These are phyloP conservation scores for Actenoides hombroni DNA, from an alignment of 2,113 vertebrate species.

Conservation along the genomic window DNA sequence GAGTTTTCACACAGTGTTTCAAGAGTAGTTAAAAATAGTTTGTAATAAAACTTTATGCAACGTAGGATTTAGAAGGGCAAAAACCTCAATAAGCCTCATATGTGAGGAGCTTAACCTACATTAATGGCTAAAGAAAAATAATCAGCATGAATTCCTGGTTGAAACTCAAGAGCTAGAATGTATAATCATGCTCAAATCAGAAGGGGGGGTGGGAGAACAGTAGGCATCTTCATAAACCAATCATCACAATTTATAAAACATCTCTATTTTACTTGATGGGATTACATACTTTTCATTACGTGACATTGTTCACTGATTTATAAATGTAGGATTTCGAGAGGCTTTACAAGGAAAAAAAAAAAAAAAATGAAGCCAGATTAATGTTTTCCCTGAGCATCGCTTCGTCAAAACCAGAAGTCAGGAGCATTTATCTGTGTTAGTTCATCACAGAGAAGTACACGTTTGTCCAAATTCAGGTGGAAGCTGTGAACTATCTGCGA, in stretches of 20 bases:
- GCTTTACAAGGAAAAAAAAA: not conserved
- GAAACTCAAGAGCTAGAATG: not conserved
- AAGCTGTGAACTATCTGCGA: rapidly evolving
- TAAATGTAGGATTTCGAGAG: not conserved
- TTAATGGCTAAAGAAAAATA: not conserved
- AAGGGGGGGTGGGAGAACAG: not conserved
- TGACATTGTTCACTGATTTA: not conserved
- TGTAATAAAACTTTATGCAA: not conserved
- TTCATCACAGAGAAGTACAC: not conserved
- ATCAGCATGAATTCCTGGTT: not conserved
- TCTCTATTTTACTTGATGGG: not conserved
- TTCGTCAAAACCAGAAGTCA: not conserved
- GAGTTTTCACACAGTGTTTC: not conserved
- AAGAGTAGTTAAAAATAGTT: not conserved
- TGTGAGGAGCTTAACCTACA: not conserved
- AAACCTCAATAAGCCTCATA: not conserved
- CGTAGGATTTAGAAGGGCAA: not conserved
- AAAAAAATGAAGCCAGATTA: not conserved
- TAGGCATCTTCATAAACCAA: not conserved
- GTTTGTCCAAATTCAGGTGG: not conserved
- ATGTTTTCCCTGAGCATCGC: not conserved
- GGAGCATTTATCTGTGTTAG: not conserved
- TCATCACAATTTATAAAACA: not conserved
- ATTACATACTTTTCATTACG: not conserved
- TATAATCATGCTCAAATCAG: not conserved